These are phyloP conservation scores for Epiblema foenella DNA, from an alignment of 2,888 invertebrate genomes.

Conservation along the genomic window DNA sequence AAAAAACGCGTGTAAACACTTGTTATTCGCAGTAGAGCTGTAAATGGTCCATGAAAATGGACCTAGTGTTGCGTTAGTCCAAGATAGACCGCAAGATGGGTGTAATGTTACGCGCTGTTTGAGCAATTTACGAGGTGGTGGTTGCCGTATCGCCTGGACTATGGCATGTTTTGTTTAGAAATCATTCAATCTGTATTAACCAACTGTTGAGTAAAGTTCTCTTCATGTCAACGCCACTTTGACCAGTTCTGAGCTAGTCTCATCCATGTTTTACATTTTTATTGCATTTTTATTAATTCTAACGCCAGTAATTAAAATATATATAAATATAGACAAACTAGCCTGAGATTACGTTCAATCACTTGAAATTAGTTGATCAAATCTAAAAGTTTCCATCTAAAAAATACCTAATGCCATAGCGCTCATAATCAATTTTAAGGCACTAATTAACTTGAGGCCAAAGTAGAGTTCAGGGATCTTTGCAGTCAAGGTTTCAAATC, in stretches of 20 bases:
- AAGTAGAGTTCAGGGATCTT: constrained; percentile 28
- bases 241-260: too few relatives aligned
- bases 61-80: constrained; percentile 16
- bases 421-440: constrained; percentile 34
- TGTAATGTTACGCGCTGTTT: constrained; percentile 30
- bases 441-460: constrained; percentile 9
- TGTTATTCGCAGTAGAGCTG: constrained; percentile 11
- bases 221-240: too few relatives aligned
- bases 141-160: background rate
- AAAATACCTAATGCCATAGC: constrained; percentile 8
- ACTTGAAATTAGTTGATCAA: background rate
- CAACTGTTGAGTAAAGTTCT: too few relatives aligned
- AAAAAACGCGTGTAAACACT: constrained; percentile 32
- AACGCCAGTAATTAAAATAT: too few relatives aligned
- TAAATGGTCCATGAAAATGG: constrained; percentile 27
- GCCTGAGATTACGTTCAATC: background rate
- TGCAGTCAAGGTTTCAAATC: constrained; percentile 23
- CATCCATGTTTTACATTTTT: too few relatives aligned
- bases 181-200: too few relatives aligned
- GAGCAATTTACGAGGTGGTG: background rate
- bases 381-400: constrained; percentile 3
- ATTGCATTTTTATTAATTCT: too few relatives aligned
- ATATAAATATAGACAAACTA: background rate
- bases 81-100: constrained; percentile 27
- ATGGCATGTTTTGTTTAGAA: background rate